Base-by-base conservation (phyloP, 2,888 invertebrate genomes). In the Melolontha melolontha region DNA sequence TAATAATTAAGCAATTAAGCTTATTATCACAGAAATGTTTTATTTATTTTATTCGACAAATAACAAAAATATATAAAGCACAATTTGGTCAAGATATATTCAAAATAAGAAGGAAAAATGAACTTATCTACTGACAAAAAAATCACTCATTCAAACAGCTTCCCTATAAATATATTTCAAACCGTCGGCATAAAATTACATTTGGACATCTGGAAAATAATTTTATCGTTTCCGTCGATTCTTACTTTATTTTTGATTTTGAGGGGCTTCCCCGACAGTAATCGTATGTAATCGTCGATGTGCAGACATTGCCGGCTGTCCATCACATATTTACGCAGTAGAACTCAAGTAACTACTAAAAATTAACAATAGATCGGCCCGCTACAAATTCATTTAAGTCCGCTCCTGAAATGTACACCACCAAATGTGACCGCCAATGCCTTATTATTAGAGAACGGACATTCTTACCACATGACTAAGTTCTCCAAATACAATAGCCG, bases 201-300 rank as follows among this genome's bases (percentile, higher is more conserved):
- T 42, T 42, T n/a, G 16, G 1, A 57, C 7, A 57, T 22, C 5
- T 40, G 16, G 5, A 16, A 49, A 6, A n/a, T 42, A 42, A 27
- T n/a, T 57, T 22, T 54, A 64, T 40, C 34, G 39, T 68, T 44
- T 63, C 22, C 63, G 52, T 29, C 66, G 47, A 41, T 57, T 66
- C 29, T 63, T 65, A 10, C 34, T 44, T 75, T 67, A 75, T 64
- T 73, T 75, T 73, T 65, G 75, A 72, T 73, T 73, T 44, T 71
- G 62, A 41, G 76, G 75, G 10, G 82, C 79, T 70, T 84, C 84
- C 5, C 83, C 84, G 27, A 91, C 86, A 5, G 88, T 85, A 47
- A 91, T 88, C 47, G 87, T 87, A 14, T n/a, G n/a, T n/a, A n/a
- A n/a, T n/a, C n/a, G n/a, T n/a, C n/a, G n/a, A n/a, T n/a, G n/a